A percentile compares a stretch with the other conserved stretches of the same genome.
phyloP scores from a whole-genome alignment of 2,797 vertebrate genomes.

The Macrochelys suwanniensis region DNA sequence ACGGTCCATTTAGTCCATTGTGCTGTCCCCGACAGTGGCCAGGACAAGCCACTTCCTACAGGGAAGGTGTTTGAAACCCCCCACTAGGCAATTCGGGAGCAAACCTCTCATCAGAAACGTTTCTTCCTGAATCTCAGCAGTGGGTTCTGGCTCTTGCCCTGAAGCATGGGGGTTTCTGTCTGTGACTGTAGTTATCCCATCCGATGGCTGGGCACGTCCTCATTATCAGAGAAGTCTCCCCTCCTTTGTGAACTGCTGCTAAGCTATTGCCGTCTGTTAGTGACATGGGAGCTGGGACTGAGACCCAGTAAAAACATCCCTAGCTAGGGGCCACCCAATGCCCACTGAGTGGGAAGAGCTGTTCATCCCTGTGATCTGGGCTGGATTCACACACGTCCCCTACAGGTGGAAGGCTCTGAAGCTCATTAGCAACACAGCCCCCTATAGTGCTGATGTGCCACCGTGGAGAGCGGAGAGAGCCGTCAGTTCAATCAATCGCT shows the following conservation, averaged over 20 bases:
- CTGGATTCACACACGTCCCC: neutral
- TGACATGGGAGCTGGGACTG: neutral
- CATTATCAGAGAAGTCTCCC: neutral
- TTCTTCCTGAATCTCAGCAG: neutral
- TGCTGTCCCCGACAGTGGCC: neutral
- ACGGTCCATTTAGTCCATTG: neutral
- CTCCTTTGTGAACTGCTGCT: neutral
- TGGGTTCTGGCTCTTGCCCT: neutral
- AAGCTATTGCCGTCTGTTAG: too few relatives aligned
- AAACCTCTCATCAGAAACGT: neutral
- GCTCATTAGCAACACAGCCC: neutral
- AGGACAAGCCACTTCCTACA: neutral
- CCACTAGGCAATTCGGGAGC: neutral
- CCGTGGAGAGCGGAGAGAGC: neutral
- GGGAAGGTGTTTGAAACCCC: neutral
- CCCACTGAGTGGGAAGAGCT: neutral
- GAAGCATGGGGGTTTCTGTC: neutral
- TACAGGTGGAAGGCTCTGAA: neutral
- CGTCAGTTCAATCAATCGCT: too few relatives aligned
- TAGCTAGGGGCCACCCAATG: too few relatives aligned
- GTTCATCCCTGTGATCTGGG: neutral
- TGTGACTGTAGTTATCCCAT: neutral
- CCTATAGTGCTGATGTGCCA: too few relatives aligned
- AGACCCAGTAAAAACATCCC: neutral
- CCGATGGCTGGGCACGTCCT: neutral